Evolutionary conservation across 2,113 vertebrate genomes (phyloP).

Genomic region (Chloropsis hardwickii): DNA sequence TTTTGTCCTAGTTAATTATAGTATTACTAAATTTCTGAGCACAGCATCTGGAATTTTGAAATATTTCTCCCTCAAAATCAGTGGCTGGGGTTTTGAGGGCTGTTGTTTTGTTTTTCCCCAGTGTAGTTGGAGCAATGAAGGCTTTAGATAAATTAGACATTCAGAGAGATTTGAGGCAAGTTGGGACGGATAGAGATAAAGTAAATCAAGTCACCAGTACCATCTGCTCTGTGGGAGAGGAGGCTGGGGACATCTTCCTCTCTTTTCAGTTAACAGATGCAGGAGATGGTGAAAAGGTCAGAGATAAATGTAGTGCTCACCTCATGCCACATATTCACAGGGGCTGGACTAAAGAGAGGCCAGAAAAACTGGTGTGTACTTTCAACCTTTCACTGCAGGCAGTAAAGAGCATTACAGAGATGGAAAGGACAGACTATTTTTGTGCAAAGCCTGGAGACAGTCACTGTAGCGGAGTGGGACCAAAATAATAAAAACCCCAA

Average conservation of each 20-base stretch:
- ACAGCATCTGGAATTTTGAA: conserved; percentile 7
- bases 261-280: conserved; percentile 68
- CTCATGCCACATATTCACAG: conserved; percentile 60
- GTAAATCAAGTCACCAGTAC: conserved; percentile 52
- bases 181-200: conserved; percentile 8
- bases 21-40: background rate
- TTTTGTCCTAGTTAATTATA: conserved; percentile 31
- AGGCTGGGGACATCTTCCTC: conserved; percentile 38
- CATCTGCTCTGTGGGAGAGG: conserved; percentile 56
- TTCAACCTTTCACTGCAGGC: conserved; percentile 68
- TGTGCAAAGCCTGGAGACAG: conserved; percentile 29
- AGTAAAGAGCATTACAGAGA: conserved; percentile 26
- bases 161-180: conserved; percentile 16
- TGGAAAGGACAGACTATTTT: conserved; percentile 36
- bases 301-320: conserved; percentile 68
- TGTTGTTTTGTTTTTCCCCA: background rate
- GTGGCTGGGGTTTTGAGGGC: background rate
- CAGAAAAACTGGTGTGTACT: conserved; percentile 57
- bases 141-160: background rate
- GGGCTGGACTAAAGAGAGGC: conserved; percentile 51
- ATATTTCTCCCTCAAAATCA: background rate
- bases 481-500: conserved; percentile 31
- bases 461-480: background rate
- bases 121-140: background rate
- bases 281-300: conserved; percentile 71